Percentiles rank a stretch among this genome's conserved stretches.
Conservation (phyloP, 2,113 vertebrate genomes). For the Heteronetta atricapilla region DNA sequence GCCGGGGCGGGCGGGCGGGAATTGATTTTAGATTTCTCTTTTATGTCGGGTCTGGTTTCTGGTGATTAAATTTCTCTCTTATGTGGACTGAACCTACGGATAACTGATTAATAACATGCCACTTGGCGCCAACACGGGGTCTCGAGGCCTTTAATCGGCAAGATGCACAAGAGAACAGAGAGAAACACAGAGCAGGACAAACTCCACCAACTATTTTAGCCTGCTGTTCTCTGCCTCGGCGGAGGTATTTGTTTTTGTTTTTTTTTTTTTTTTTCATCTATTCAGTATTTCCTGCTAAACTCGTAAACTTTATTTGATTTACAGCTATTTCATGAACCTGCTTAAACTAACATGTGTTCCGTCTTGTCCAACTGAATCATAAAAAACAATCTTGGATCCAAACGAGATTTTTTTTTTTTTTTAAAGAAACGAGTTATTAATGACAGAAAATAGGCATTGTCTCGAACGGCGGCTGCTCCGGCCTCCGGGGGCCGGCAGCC, state of each 20-base stretch:
- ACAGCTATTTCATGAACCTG: slow-evolving; percentile 77
- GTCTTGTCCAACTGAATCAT: slow-evolving; percentile 73
- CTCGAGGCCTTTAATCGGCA: slow-evolving; percentile 71
- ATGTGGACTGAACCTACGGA: slow-evolving; percentile 65
- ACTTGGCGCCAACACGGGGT: slow-evolving; percentile 73
- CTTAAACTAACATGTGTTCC: slow-evolving; percentile 76
- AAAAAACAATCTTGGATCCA: slow-evolving; percentile 65
- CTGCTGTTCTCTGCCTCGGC: slow-evolving; percentile 33
- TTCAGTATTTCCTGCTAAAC: slow-evolving; percentile 77
- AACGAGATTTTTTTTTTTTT: slow-evolving; percentile 18
- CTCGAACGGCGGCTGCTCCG: background rate
- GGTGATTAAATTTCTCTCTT: slow-evolving; percentile 75
- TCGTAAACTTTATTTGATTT: slow-evolving; percentile 79
- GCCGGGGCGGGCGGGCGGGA: background rate
- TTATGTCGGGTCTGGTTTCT: slow-evolving; percentile 72
- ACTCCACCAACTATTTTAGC: slow-evolving; percentile 12
- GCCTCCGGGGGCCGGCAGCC: background rate
- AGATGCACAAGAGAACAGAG: slow-evolving; percentile 68
- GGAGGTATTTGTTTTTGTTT: background rate
- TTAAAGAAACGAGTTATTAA: slow-evolving; percentile 39
- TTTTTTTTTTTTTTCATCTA: slow-evolving; percentile 28
- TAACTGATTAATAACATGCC: slow-evolving; percentile 77
- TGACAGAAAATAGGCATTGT: slow-evolving; percentile 53
- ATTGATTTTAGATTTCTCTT: slow-evolving; percentile 70
- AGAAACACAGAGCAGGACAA: slow-evolving; percentile 63